Evolutionary conservation across 2,888 invertebrate genomes (phyloP).

Genomic region (Andrena chrysosceles): DNA sequence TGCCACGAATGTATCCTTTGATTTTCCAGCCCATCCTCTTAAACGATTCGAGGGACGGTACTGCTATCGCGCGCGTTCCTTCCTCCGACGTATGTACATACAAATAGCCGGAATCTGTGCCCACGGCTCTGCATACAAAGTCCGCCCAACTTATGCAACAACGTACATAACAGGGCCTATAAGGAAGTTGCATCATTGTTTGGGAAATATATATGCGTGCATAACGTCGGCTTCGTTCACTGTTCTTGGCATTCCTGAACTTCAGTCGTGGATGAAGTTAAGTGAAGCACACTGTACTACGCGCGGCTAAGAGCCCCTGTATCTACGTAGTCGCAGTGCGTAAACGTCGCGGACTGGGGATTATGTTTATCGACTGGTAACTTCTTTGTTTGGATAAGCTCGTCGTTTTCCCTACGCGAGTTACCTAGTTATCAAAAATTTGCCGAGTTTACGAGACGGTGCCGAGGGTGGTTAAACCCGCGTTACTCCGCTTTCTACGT

Average conservation of each 20-base stretch:
- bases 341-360: constrained; percentile 51
- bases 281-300: not conserved
- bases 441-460: constrained; percentile 3
- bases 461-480: constrained; percentile 42
- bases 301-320: not conserved
- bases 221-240: not conserved
- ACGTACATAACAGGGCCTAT: not conserved
- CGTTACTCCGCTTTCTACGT: constrained; percentile 62
- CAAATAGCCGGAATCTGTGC: constrained; percentile 1
- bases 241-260: not conserved
- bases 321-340: not conserved
- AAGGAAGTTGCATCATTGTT: constrained; percentile 25
- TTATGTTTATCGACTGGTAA: constrained; percentile 51
- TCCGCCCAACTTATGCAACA: constrained; percentile 19
- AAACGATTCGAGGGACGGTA: constrained; percentile 7
- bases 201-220: not conserved
- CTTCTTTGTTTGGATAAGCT: not conserved
- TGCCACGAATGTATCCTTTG: constrained; percentile 24
- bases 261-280: not conserved
- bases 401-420: not conserved
- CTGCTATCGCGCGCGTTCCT: not conserved
- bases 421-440: constrained; percentile 6
- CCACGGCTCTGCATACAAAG: not conserved
- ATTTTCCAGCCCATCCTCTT: constrained; percentile 32
- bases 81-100: not conserved